phyloP scores from a whole-genome alignment of 2,888 invertebrate genomes.

The Laothoe populi region DNA sequence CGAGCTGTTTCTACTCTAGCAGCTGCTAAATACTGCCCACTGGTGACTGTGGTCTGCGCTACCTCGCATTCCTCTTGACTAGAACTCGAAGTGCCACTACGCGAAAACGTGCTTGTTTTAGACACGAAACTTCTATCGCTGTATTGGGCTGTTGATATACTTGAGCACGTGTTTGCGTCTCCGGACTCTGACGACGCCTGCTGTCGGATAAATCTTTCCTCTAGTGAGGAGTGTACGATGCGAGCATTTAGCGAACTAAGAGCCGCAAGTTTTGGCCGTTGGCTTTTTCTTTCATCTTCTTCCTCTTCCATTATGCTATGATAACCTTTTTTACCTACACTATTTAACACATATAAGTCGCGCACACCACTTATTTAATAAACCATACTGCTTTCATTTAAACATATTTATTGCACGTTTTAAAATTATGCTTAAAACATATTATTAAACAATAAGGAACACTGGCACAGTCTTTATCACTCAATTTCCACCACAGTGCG shows the following conservation, averaged over 20 bases:
- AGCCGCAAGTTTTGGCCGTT: constrained; percentile 68
- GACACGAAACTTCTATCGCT: constrained; percentile 82
- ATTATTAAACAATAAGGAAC: constrained; percentile 74
- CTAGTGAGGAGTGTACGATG: constrained; percentile 70
- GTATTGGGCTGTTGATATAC: constrained; percentile 75
- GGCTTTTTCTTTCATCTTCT: constrained; percentile 70
- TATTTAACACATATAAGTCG: constrained; percentile 51
- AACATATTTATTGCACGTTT: constrained; percentile 71
- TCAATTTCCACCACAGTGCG: constrained; percentile 74
- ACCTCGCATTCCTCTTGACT: constrained; percentile 89
- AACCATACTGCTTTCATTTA: constrained; percentile 61
- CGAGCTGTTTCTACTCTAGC: constrained; percentile 85
- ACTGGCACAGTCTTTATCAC: constrained; percentile 84
- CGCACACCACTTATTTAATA: constrained; percentile 69
- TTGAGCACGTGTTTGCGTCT: constrained; percentile 80
- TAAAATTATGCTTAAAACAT: constrained; percentile 64
- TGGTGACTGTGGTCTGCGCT: constrained; percentile 74
- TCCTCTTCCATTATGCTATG: constrained; percentile 74
- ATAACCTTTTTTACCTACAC: constrained; percentile 46
- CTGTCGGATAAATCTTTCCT: constrained; percentile 66
- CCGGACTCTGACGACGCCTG: constrained; percentile 85
- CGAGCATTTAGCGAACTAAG: constrained; percentile 69
- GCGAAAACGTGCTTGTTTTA: constrained; percentile 80
- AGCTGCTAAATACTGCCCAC: constrained; percentile 83
- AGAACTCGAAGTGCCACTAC: constrained; percentile 87